Base-by-base conservation (phyloP, 1,140 invertebrate species). In the Ditylenchus dipsaci region DNA sequence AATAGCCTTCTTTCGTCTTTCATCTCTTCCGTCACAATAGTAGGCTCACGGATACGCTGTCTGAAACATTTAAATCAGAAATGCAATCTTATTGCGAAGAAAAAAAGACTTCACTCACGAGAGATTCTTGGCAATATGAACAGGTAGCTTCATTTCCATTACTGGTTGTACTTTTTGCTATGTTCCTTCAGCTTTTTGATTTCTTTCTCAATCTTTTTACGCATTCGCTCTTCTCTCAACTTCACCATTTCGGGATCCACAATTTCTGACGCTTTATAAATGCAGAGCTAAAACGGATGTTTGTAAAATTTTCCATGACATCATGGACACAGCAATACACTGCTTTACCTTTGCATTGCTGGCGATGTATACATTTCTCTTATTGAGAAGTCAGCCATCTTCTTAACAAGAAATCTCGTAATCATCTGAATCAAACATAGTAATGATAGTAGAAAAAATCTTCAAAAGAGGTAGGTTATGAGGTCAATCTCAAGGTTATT, bases 201-300 rank as follows among this genome's bases (percentile, higher is more conserved):
- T 47, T 82, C 80, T 33, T 72, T 77, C 29, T 75, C 75, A 19
- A 82, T 53, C 45, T 78, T 74, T 43, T 81, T 77, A 30, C 80
- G 53, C 19, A 75, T 69, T 7, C 80, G 66, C 11, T 59, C 47
- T 67, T 82, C 80, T 45, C 80, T 38, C 29, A 69, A 38, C 67
- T 82, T 82, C 11, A 81, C 78, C 5, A 82, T 68, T 64, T 82
- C 80, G 13, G 80, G 80, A 67, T 82, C 80, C 30, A 82, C 71
- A 67, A 78, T 79, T 64, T 77, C 63, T 82, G 76, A 38, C 67
- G 70, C 11, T 38, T 38, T 38, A 38, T 11, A 38, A 38, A 38
- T 3, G 33, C 33, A 11, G 33, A 38, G 33, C 33, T 38, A 38
- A 38, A 38, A 38, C 11, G 33, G 3, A 5, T 38, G 33, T 38